phyloP scores from a whole-genome alignment of 37 sponge, comb jelly and placozoan species.

The Crambe crambe region DNA sequence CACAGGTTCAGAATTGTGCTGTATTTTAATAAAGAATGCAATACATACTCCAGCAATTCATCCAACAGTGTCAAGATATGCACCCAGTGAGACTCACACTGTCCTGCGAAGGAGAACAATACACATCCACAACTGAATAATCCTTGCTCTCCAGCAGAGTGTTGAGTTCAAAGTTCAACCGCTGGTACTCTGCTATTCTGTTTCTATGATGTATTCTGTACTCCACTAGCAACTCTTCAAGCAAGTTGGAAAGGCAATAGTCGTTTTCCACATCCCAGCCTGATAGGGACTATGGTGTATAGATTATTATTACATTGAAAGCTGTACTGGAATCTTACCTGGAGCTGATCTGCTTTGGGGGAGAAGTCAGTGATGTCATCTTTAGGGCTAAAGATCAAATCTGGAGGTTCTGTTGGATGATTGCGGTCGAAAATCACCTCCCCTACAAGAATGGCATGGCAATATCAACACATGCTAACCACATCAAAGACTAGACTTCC shows the following conservation, averaged over 20 bases:
- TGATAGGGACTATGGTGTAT: constrained; percentile 9
- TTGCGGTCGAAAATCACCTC: constrained; percentile 80
- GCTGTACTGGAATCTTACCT: not conserved
- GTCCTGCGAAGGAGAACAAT: constrained; percentile 23
- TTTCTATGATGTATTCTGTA: constrained; percentile 40
- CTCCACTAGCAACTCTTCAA: constrained; percentile 63
- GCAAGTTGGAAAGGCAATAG: constrained; percentile 20
- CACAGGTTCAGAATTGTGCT: constrained; percentile 7
- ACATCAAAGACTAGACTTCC: too few relatives aligned
- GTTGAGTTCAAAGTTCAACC: constrained; percentile 69
- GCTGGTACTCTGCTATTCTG: constrained; percentile 24
- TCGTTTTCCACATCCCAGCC: constrained; percentile 40
- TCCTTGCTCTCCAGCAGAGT: constrained; percentile 35
- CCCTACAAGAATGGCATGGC: constrained; percentile 43
- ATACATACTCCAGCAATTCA: too few relatives aligned
- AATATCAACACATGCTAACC: not conserved
- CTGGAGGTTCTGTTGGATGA: constrained; percentile 65
- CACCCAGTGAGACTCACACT: constrained; percentile 7
- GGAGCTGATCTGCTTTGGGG: constrained; percentile 64
- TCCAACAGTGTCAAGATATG: not conserved
- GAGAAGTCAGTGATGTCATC: constrained; percentile 55
- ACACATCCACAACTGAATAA: constrained; percentile 52
- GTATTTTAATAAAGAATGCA: not conserved
- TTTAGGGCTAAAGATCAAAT: constrained; percentile 67
- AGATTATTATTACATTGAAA: not conserved